phyloP scores from a whole-genome alignment of 2,888 invertebrate species.

The Tetragonula carbonaria region DNA sequence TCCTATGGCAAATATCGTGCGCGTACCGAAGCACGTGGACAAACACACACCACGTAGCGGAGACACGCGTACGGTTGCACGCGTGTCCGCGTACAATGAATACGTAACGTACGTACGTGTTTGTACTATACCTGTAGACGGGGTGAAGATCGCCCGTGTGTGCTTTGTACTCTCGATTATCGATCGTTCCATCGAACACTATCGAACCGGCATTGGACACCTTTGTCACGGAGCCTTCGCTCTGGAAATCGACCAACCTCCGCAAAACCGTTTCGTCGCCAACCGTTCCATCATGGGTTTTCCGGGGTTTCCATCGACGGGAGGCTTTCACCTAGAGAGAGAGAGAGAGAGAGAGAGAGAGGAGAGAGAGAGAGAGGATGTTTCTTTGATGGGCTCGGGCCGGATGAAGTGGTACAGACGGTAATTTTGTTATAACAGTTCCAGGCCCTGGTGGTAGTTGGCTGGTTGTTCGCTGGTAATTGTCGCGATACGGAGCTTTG shows the following conservation, averaged over 20 bases:
- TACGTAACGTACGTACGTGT: neutral
- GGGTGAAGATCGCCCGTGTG: neutral
- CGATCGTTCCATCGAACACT: constrained; percentile 55
- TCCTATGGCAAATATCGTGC: constrained; percentile 72
- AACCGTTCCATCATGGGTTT: constrained; percentile 1
- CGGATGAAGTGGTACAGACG: neutral
- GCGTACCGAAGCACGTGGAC: constrained; percentile 42
- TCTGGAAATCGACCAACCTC: constrained; percentile 3
- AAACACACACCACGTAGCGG: constrained; percentile 47
- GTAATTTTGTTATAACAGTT: constrained; percentile 4
- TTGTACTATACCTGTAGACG: constrained; percentile 1
- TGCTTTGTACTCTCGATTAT: constrained; percentile 59
- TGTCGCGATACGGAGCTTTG: neutral
- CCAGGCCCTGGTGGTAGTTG: neutral
- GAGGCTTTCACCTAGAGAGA: neutral
- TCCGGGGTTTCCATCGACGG: constrained; percentile 7
- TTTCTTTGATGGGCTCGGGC: constrained; percentile 8
- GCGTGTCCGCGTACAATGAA: constrained; percentile 12
- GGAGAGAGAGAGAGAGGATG: neutral
- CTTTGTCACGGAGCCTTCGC: constrained; percentile 35
- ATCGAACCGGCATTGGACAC: constrained; percentile 1
- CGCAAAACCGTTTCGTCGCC: constrained; percentile 1
- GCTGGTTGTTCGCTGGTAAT: neutral
- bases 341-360: neutral
- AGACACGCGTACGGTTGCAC: neutral